Conservation (phyloP, 2,888 invertebrate species). For the Drosophila histrio region DNA sequence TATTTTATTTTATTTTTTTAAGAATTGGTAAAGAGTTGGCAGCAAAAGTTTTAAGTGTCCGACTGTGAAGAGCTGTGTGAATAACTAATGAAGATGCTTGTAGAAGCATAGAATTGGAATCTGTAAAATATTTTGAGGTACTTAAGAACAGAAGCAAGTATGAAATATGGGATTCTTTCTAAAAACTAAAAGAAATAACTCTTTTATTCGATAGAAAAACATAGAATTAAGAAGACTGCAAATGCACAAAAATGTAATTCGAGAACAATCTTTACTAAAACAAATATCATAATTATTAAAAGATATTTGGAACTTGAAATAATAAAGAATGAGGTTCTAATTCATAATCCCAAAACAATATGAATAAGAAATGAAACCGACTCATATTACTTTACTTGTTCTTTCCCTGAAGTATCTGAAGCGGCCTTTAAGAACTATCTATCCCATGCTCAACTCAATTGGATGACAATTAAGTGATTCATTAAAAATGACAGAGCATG, state of each 20-base stretch:
- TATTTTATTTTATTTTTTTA: slow-evolving; percentile 14
- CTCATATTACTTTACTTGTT: slow-evolving; percentile 43
- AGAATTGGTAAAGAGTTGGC: slow-evolving; percentile 24
- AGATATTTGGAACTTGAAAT: not conserved
- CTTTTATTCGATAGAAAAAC: not conserved
- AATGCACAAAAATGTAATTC: not conserved
- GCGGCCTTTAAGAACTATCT: slow-evolving; percentile 50
- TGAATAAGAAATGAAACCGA: slow-evolving; percentile 13
- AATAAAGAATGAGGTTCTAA: not conserved
- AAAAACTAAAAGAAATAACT: not conserved
- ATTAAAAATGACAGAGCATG: slow-evolving; percentile 80
- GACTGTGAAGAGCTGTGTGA: slow-evolving; percentile 39
- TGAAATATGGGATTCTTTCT: too few species aligned
- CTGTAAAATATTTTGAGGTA: slow-evolving; percentile 40
- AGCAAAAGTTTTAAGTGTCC: slow-evolving; percentile 43
- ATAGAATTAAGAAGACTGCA: not conserved
- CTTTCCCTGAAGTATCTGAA: slow-evolving; percentile 3
- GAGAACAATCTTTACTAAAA: not conserved
- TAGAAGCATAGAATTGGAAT: slow-evolving; percentile 29
- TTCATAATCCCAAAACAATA: slow-evolving; percentile 1
- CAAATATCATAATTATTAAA: not conserved
- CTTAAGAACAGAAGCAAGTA: not conserved
- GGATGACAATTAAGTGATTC: slow-evolving; percentile 79
- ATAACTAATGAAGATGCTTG: slow-evolving; percentile 54
- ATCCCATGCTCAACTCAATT: slow-evolving; percentile 28